Conservation (phyloP, 2,888 invertebrate genomes). For the Epinotia brunnichana region DNA sequence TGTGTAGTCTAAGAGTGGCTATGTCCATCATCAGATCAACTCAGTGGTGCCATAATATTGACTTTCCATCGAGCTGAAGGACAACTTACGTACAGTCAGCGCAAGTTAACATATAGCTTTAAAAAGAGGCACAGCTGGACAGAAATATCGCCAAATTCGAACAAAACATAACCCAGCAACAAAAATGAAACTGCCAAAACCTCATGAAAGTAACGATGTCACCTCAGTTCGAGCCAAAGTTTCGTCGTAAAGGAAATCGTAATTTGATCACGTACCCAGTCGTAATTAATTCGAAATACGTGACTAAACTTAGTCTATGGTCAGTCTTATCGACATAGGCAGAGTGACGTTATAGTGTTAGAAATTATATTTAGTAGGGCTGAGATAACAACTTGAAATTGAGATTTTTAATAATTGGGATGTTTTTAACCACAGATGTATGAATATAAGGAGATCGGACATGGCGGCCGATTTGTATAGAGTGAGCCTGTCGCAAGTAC, state of each 20-base stretch:
- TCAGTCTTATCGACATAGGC: background rate
- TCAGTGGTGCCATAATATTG: too few relatives aligned
- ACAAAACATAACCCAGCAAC: background rate
- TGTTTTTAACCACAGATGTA: too few relatives aligned
- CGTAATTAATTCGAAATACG: constrained; percentile 27
- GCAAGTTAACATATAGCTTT: background rate
- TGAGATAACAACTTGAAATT: background rate
- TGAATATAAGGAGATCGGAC: too few relatives aligned
- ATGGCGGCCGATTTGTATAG: too few relatives aligned
- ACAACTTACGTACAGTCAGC: background rate
- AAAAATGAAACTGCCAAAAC: background rate
- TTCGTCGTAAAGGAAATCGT: constrained; percentile 7
- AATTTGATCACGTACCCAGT: constrained; percentile 10
- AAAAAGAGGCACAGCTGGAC: background rate
- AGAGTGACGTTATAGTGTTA: background rate
- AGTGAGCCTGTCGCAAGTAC: too few relatives aligned
- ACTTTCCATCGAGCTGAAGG: too few relatives aligned
- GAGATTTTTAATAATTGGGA: too few relatives aligned
- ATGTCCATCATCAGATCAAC: too few relatives aligned
- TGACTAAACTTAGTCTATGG: constrained; percentile 3
- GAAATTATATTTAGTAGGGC: background rate
- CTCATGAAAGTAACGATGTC: background rate
- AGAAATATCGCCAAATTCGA: background rate
- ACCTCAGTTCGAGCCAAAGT: background rate
- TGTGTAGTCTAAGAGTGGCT: too few relatives aligned